These are phyloP conservation scores for Rhinoderma darwinii DNA, from an alignment of 2,113 vertebrate genomes.

Conservation along the genomic window DNA sequence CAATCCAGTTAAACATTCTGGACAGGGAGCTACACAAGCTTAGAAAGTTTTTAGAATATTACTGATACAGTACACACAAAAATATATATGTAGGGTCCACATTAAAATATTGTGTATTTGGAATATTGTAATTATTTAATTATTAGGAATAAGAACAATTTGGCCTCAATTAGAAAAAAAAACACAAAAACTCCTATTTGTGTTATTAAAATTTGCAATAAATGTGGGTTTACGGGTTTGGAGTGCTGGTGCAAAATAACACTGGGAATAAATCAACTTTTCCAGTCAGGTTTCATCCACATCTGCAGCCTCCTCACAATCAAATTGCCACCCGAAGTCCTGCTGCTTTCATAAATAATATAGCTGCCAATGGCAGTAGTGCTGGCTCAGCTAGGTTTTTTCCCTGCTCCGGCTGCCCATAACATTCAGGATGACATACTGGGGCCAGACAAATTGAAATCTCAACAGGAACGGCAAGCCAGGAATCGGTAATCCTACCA, in stretches of 20 bases:
- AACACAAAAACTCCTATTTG: constrained; percentile 3
- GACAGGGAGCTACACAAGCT: too few relatives aligned
- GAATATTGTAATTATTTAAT: too few relatives aligned
- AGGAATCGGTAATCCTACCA: constrained; percentile 87
- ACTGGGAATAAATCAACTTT: constrained; percentile 97
- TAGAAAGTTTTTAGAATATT: too few relatives aligned
- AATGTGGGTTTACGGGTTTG: constrained; percentile 99
- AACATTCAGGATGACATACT: constrained; percentile 99
- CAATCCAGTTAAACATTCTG: too few relatives aligned
- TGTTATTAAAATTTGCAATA: constrained; percentile 75
- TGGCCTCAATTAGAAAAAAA: constrained; percentile 69
- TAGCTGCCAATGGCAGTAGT: constrained; percentile 92
- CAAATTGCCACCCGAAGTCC: constrained; percentile 92
- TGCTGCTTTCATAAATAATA: constrained; percentile 95
- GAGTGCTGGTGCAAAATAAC: constrained; percentile 99
- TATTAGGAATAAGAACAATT: constrained; percentile 68
- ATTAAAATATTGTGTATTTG: too few relatives aligned
- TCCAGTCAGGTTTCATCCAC: constrained; percentile 96
- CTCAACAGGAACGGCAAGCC: constrained; percentile 92
- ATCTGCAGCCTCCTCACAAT: constrained; percentile 95
- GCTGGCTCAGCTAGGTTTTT: constrained; percentile 97
- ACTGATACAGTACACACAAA: too few relatives aligned
- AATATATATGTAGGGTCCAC: too few relatives aligned
- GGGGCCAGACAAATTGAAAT: constrained; percentile 95
- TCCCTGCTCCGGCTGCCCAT: constrained; percentile 89